Evolutionary conservation across 2,113 vertebrate genomes (phyloP), one percentile per base, ranked within the genome.

Genomic region (Myxocyprinus asiaticus): DNA sequence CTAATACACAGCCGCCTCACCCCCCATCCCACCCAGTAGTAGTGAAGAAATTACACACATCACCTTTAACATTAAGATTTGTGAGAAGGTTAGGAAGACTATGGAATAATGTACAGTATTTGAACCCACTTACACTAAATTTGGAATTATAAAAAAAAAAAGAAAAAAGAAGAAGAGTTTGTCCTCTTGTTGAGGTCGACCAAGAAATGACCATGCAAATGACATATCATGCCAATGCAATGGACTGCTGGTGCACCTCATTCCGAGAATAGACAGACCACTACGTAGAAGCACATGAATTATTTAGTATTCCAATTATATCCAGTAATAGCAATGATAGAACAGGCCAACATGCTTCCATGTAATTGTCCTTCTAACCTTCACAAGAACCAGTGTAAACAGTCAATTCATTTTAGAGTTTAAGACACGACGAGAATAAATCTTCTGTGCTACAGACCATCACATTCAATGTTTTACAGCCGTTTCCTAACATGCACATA

Each of bases 361-460:
- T 50, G 15, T 68, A 68, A 68, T 68, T 68, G 15, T 12, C 66
- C 47, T 68, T 51, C 47, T 68, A 68, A 68, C 66, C 66, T 68
- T 68, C 66, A 22, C n/a, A 51, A 51, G 66, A 50, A 12, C 47
- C 0, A 17, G 11, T 50, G 47, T 67, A 67, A 48, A 48, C 66
- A 68, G 66, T 17, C 47, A 0, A 68, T 68, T 68, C 66, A 6
- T 50, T 68, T 68, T 10, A 33, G 47, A 68, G 66, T 51, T 68
- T 68, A 50, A 68, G 51, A 51, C 66, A 14, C 11, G 9, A 22
- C 11, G 22, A 12, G 44, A 45, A 48, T 45, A 67, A 33, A 68
- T 68, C 47, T 17, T 47, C 17, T 2, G 47, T 51, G 47, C 47
- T 47, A 47, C n/a, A 17, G 65, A 67, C 65, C 65, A 67, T 67